A percentile compares a stretch with the other conserved stretches of the same genome.
Conservation (phyloP, 1,140 invertebrate species). For the Helicoverpa armigera region DNA sequence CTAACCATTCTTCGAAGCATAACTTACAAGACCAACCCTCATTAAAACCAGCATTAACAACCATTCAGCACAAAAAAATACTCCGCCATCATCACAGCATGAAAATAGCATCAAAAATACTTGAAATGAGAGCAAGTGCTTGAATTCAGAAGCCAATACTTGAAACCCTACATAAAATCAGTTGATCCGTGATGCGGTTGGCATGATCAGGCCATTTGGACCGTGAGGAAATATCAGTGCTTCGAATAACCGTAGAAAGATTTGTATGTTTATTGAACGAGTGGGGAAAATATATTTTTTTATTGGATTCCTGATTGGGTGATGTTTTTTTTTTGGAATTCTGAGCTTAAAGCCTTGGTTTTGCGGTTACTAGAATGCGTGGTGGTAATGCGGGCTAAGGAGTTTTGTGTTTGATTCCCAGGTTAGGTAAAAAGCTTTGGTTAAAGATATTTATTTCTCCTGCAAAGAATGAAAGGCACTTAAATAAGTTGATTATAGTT, state of each 20-base stretch:
- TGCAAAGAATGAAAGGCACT: too few species aligned
- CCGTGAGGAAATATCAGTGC: slow-evolving; percentile 29
- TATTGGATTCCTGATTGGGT: background rate
- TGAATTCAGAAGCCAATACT: background rate
- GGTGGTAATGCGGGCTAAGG: too few species aligned
- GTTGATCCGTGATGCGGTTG: background rate
- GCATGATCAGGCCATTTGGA: slow-evolving; percentile 43
- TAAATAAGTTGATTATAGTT: too few species aligned
- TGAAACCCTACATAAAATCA: slow-evolving; percentile 10
- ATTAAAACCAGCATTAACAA: too few species aligned
- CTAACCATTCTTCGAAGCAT: too few species aligned
- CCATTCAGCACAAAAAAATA: background rate
- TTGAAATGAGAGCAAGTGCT: background rate
- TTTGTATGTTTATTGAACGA: slow-evolving; percentile 10
- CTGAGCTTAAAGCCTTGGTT: background rate
- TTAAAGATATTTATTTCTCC: too few species aligned
- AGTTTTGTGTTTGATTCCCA: too few species aligned
- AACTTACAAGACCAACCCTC: too few species aligned
- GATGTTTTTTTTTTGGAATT: background rate
- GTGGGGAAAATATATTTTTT: background rate
- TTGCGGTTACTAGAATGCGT: too few species aligned
- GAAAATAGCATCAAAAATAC: slow-evolving; percentile 4
- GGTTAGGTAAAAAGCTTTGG: too few species aligned
- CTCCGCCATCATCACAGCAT: background rate
- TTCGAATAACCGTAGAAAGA: slow-evolving; percentile 19